phyloP scores from a whole-genome alignment of 2,113 vertebrate genomes.

The Nematolebias whitei region DNA sequence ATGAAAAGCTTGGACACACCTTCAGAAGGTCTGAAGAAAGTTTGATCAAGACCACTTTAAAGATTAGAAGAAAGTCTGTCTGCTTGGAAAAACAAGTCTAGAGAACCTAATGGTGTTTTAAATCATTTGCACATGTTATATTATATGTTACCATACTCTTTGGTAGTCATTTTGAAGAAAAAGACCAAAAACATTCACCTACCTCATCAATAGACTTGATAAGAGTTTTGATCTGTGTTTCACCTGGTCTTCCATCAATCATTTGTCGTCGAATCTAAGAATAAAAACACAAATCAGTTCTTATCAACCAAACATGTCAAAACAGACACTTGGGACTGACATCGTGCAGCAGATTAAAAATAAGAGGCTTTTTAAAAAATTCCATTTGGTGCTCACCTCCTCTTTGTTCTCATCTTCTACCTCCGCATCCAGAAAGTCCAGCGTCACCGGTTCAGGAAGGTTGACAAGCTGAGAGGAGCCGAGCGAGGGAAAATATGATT shows the following conservation, averaged over 20 bases:
- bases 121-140: neutral
- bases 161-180: neutral
- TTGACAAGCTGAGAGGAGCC: slow-evolving; percentile 84
- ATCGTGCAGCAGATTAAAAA: slow-evolving; percentile 15
- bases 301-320: neutral
- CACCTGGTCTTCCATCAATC: slow-evolving; percentile 91
- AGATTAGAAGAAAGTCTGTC: neutral
- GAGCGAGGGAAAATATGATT: neutral
- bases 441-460: slow-evolving; percentile 92
- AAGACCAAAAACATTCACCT: slow-evolving; percentile 42
- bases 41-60: neutral
- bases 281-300: slow-evolving; percentile 3
- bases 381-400: slow-evolving; percentile 79
- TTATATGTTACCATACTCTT: neutral
- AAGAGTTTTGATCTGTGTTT: slow-evolving; percentile 89
- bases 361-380: too few relatives aligned
- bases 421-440: slow-evolving; percentile 98
- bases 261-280: slow-evolving; percentile 92
- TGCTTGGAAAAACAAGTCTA: neutral
- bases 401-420: slow-evolving; percentile 95
- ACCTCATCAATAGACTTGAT: slow-evolving; percentile 95
- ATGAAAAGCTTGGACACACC: too few relatives aligned
- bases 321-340: neutral
- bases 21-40: neutral
- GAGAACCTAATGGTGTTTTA: too few relatives aligned